A percentile compares a stretch with the other conserved stretches of the same genome.
Conservation (phyloP, 2,113 vertebrate genomes). For the Oreocharis arfaki region DNA sequence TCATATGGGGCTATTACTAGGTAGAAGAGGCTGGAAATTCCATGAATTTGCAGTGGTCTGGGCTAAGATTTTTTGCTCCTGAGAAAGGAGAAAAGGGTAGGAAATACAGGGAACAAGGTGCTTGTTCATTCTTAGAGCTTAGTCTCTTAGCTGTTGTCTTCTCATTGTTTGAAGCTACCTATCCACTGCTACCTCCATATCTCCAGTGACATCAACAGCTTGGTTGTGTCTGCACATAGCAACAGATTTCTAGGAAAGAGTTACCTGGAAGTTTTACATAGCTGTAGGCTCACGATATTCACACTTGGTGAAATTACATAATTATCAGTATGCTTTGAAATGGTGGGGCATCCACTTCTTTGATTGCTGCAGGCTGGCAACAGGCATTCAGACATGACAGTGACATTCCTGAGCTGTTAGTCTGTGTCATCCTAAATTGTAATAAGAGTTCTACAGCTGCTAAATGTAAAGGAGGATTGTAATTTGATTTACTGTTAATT, state of each 20-base stretch:
- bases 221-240: background rate
- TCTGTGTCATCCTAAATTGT: background rate
- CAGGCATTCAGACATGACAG: background rate
- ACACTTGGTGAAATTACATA: background rate
- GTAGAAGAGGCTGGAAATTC: background rate
- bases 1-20: background rate
- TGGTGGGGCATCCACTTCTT: background rate
- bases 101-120: background rate
- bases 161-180: background rate
- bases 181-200: fast-evolving
- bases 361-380: background rate
- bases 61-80: background rate
- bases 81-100: background rate
- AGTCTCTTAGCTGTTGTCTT: background rate
- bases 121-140: background rate
- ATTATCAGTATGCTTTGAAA: background rate
- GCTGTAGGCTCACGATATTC: background rate
- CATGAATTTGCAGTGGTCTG: background rate
- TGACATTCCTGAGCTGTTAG: background rate
- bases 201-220: background rate
- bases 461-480: background rate
- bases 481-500: background rate
- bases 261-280: background rate
- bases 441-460: background rate
- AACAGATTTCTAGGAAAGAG: background rate